These are phyloP conservation scores for Loxodonta africana DNA, from an alignment of 2,113 vertebrate species.

Conservation along the genomic window DNA sequence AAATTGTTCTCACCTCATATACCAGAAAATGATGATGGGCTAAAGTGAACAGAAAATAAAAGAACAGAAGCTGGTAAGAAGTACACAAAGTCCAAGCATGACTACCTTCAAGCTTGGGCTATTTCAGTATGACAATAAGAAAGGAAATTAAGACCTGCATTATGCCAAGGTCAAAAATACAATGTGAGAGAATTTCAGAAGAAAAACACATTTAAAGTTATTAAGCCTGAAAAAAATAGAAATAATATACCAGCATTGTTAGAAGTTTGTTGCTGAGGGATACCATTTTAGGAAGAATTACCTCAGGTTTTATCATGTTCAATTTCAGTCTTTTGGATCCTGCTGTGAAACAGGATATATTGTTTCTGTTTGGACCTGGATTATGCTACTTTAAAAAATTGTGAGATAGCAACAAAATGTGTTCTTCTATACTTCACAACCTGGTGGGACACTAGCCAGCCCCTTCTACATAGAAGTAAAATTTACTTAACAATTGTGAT, in stretches of 20 bases:
- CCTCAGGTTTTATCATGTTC: not conserved
- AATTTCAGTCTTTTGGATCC: not conserved
- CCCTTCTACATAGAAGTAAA: not conserved
- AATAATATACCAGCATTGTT: not conserved
- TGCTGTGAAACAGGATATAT: not conserved
- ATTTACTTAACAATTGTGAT: not conserved
- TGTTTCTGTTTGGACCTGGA: not conserved
- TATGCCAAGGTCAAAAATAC: not conserved
- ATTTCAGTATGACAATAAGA: not conserved
- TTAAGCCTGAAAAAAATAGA: not conserved
- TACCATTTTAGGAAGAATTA: not conserved
- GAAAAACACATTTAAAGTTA: not conserved
- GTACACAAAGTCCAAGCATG: not conserved
- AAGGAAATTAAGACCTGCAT: not conserved
- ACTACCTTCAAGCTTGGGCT: not conserved
- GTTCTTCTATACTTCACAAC: not conserved
- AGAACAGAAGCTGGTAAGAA: not conserved
- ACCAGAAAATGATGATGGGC: not conserved
- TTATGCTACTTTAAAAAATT: not conserved
- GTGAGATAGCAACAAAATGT: not conserved
- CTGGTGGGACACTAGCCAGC: not conserved
- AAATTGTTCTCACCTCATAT: not conserved
- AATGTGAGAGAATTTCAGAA: not conserved
- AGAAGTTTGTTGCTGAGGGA: not conserved
- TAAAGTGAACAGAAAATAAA: not conserved